Evolutionary conservation across 1,140 invertebrate genomes (phyloP).

Genomic region (Zaprionus africanus): DNA sequence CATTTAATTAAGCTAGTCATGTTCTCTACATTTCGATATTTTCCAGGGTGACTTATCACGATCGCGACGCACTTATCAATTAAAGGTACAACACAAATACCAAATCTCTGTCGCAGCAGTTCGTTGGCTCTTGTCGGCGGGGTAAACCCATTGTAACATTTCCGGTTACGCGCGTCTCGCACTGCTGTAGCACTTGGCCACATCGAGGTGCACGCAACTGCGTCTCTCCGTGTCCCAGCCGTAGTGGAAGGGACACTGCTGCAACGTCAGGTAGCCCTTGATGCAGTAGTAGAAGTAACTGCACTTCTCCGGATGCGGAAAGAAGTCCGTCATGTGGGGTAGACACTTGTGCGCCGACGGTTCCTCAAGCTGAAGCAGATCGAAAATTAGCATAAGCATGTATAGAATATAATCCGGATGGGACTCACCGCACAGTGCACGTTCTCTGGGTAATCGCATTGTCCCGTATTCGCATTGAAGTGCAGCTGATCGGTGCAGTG

Average conservation of each 20-base stretch:
- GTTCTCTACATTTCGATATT: constrained; percentile 29
- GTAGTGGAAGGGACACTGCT: constrained; percentile 81
- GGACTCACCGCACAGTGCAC: constrained; percentile 67
- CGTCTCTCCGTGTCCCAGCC: constrained; percentile 76
- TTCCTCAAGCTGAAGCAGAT: constrained; percentile 47
- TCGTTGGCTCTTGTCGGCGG: neutral
- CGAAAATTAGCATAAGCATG: neutral
- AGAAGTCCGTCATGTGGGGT: constrained; percentile 74
- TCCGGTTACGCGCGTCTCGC: constrained; percentile 56
- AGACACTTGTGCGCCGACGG: constrained; percentile 68
- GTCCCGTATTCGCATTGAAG: constrained; percentile 65
- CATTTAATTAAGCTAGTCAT: constrained; percentile 72
- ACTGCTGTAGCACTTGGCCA: constrained; percentile 72
- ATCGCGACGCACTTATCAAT: constrained; percentile 56
- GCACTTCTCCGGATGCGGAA: constrained; percentile 77
- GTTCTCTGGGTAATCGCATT: constrained; percentile 76
- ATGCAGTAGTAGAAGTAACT: constrained; percentile 83
- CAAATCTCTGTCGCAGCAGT: constrained; percentile 23
- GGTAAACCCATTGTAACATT: constrained; percentile 21
- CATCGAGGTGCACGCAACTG: constrained; percentile 69
- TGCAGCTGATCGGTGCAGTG: constrained; percentile 72
- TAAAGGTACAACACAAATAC: constrained; percentile 44
- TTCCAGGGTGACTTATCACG: constrained; percentile 56
- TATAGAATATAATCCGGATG: neutral
- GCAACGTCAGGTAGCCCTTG: constrained; percentile 75